Base-by-base conservation (phyloP, 1,140 invertebrate species). In the Chironomus tepperi region DNA sequence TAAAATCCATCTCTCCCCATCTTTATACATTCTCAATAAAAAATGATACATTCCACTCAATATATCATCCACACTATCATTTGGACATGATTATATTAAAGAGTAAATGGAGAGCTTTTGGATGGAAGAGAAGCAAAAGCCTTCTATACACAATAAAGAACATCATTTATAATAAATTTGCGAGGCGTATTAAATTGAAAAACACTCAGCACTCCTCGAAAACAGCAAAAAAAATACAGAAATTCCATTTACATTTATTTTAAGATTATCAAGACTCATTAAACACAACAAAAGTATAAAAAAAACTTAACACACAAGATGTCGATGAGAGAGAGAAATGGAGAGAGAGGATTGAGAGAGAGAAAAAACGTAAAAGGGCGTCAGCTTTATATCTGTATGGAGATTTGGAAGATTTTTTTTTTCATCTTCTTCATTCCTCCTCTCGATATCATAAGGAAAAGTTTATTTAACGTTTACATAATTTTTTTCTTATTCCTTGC, bases 401-500 rank as follows among this genome's bases (percentile, higher is more conserved):
- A n/a, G 47, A 57, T 57, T 57, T 12, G 47, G 15, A 57, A 57
- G 47, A 57, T 57, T 57, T 57, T 57, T 57, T 47, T 47, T 15
- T 47, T 47, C 10, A 43, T 6, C 47, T 15, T 57, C n/a, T 57
- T 57, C 47, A 5, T 57, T 57, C 47, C n/a, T 15, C n/a, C 24
- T 34, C 24, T 34, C 24, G 24, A 34, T 34, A 34, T 34, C 24
- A 34, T 57, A 15, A 57, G 47, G 24, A 57, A 57, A 57, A 57
- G 47, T 57, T 57, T 57, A 57, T 57, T 57, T n/a, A 57, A 57
- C 47, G 47, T 57, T 57, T 57, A 57, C 47, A 57, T 57, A 57
- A 15, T 57, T 57, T 57, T 34, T 57, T 57, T 57, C 47, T 57
- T 57, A 1, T 57, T 57, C 10, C 12, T n/a, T n/a, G n/a, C n/a